Conservation (phyloP, 2,888 invertebrate species). For the Andricus curvator region DNA sequence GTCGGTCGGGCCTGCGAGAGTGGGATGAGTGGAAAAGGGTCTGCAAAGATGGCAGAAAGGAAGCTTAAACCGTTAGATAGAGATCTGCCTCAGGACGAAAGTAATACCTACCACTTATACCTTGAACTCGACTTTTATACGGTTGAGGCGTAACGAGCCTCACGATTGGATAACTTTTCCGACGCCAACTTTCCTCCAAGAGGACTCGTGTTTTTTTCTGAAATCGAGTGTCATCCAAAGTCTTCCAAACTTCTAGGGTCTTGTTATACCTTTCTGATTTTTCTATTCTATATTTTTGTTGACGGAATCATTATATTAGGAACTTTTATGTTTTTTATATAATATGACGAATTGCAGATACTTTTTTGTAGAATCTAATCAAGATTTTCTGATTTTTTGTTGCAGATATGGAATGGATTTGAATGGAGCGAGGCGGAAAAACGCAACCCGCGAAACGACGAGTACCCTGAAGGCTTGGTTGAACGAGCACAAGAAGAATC, state of each 20-base stretch:
- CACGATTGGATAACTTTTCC: slow-evolving; percentile 77
- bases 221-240: slow-evolving; percentile 33
- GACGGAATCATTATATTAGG: not conserved
- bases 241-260: slow-evolving; percentile 16
- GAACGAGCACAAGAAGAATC: slow-evolving; percentile 99
- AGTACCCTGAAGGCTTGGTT: slow-evolving; percentile 99
- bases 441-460: slow-evolving; percentile 98
- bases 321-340: not conserved
- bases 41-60: slow-evolving; percentile 57
- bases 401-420: slow-evolving; percentile 95
- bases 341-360: not conserved
- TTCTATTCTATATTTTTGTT: not conserved
- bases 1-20: slow-evolving; percentile 65
- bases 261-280: not conserved
- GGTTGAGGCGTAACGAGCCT: slow-evolving; percentile 74
- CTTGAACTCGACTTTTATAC: slow-evolving; percentile 73
- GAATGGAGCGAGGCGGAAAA: slow-evolving; percentile 97
- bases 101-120: slow-evolving; percentile 74
- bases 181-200: slow-evolving; percentile 63
- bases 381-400: slow-evolving; percentile 54
- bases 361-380: not conserved
- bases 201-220: slow-evolving; percentile 40
- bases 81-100: slow-evolving; percentile 77
- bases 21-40: slow-evolving; percentile 53
- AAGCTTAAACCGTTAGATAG: slow-evolving; percentile 78